Percentiles rank a stretch among this genome's conserved stretches.
Evolutionary conservation across 2,888 invertebrate genomes (phyloP).

Genomic region (Drosophila lacicola): DNA sequence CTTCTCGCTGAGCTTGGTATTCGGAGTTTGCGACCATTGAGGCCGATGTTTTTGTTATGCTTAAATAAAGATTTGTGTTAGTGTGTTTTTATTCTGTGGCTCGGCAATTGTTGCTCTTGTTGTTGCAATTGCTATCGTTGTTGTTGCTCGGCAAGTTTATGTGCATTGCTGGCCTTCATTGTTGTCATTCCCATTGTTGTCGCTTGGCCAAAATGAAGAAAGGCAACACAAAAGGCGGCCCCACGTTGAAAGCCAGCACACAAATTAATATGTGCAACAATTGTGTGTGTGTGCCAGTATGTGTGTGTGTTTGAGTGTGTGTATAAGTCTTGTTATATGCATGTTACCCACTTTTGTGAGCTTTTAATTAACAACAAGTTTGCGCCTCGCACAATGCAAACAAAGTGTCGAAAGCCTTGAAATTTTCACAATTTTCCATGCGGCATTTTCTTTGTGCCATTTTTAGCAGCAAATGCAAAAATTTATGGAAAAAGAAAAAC

Average conservation of each 20-base stretch:
- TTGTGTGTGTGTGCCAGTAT: constrained; percentile 31
- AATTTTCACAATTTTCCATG: constrained; percentile 34
- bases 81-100: constrained; percentile 58
- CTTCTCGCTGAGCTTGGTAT: constrained; percentile 4
- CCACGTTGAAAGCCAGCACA: constrained; percentile 42
- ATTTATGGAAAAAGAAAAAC: constrained; percentile 12
- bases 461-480: constrained; percentile 20
- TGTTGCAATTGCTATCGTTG: constrained; percentile 23
- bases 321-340: constrained; percentile 64
- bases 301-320: constrained; percentile 15
- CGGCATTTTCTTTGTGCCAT: constrained; percentile 29
- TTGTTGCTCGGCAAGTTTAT: constrained; percentile 66
- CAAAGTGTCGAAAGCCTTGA: constrained; percentile 55
- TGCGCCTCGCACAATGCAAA: constrained; percentile 43
- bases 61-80: constrained; percentile 80
- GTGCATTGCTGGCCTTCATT: constrained; percentile 76
- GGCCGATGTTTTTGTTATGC: constrained; percentile 68
- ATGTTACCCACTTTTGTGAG: constrained; percentile 78
- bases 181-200: constrained; percentile 76
- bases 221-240: constrained; percentile 55
- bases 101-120: constrained; percentile 23
- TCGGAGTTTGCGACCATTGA: constrained; percentile 52
- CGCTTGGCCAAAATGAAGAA: constrained; percentile 48
- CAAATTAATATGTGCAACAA: constrained; percentile 78
- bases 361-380: constrained; percentile 78